Conservation (phyloP, 1,140 invertebrate genomes). For the Daktulosphaira vitifoliae region DNA sequence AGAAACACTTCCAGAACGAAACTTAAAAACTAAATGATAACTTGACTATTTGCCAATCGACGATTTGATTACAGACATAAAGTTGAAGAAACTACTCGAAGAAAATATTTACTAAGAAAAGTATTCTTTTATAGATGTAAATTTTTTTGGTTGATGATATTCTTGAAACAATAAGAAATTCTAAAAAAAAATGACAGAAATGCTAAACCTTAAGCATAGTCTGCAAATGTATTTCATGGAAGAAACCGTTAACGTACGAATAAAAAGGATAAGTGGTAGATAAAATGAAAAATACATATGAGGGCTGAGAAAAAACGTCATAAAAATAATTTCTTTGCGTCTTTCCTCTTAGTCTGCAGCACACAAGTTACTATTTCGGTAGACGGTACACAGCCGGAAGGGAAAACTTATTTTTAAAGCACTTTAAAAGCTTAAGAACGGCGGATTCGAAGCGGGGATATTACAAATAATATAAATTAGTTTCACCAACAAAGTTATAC, state of each 20-base stretch:
- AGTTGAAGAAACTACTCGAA: too few species aligned
- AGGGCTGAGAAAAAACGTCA: conserved; percentile 13
- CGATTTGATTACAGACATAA: too few species aligned
- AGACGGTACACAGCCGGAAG: not conserved
- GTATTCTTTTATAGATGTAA: too few species aligned
- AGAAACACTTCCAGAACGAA: too few species aligned
- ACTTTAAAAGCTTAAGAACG: conserved; percentile 31
- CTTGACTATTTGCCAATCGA: too few species aligned
- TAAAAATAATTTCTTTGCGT: conserved; percentile 28
- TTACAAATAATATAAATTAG: conserved; percentile 34
- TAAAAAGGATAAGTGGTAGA: not conserved
- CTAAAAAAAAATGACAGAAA: not conserved
- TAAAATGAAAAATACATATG: not conserved
- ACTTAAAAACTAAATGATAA: too few species aligned
- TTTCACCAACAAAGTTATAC: conserved; percentile 32
- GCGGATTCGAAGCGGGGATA: conserved; percentile 21
- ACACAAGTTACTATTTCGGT: not conserved
- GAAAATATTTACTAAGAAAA: too few species aligned
- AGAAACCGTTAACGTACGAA: conserved; percentile 6
- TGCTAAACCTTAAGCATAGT: not conserved
- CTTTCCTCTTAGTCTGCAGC: not conserved
- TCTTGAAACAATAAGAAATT: too few species aligned
- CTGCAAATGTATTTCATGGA: conserved; percentile 14
- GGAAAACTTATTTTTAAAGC: conserved; percentile 32
- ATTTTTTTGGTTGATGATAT: too few species aligned